A percentile compares a stretch with the other conserved stretches of the same genome.
phyloP scores from a whole-genome alignment of 2,797 vertebrate species.

The Carcharodon carcharias region DNA sequence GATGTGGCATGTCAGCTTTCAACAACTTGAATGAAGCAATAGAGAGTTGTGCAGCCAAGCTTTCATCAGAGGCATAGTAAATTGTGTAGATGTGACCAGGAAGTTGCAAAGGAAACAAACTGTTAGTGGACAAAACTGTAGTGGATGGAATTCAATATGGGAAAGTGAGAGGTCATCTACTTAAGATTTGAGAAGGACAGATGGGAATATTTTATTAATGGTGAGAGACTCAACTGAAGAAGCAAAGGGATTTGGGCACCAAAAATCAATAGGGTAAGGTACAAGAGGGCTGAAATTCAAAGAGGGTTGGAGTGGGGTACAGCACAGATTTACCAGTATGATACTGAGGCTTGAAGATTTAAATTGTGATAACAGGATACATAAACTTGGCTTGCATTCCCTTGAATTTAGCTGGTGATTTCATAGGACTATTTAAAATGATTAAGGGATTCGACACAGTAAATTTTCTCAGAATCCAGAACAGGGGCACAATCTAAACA shows the following conservation, averaged over 20 bases:
- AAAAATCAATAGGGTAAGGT: neutral
- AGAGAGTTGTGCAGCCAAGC: neutral
- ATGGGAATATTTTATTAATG: neutral
- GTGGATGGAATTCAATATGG: neutral
- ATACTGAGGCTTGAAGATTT: neutral
- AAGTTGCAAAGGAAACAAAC: neutral
- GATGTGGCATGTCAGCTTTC: neutral
- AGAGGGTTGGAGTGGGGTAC: too few relatives aligned
- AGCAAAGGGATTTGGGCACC: neutral
- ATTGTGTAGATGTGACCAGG: neutral
- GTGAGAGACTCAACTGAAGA: neutral
- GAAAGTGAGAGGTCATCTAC: neutral
- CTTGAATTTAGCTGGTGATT: neutral
- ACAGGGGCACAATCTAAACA: neutral
- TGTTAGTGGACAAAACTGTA: neutral
- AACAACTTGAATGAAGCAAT: neutral
- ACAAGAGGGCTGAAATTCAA: neutral
- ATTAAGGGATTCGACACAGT: neutral
- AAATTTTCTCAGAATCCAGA: neutral
- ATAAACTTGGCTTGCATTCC: neutral
- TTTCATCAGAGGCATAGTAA: neutral
- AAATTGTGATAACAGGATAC: neutral
- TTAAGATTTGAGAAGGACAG: neutral
- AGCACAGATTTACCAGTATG: neutral
- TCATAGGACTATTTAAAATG: neutral